A percentile compares a stretch with the other conserved stretches of the same genome.
These are phyloP conservation scores for Acleris cristana DNA, from an alignment of 2,888 invertebrate species.

Conservation along the genomic window DNA sequence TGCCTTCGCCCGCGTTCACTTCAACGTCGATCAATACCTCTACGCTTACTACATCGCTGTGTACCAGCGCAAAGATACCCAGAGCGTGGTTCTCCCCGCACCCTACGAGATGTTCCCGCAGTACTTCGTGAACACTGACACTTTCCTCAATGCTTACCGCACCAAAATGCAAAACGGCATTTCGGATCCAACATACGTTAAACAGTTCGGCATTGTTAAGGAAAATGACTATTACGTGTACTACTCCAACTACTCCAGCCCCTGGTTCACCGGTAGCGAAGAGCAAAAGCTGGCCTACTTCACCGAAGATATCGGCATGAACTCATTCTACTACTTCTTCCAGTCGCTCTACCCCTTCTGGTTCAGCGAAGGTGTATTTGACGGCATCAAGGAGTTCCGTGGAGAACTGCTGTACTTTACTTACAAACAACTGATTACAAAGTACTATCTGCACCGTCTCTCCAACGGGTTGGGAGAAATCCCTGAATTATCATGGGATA, in stretches of 20 bases:
- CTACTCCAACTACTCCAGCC: constrained; percentile 85
- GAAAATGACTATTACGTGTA: constrained; percentile 73
- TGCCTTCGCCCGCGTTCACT: constrained; percentile 79
- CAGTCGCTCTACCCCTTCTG: constrained; percentile 86
- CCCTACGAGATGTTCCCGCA: constrained; percentile 87
- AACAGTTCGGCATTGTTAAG: constrained; percentile 65
- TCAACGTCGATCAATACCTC: constrained; percentile 86
- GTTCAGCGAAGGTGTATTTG: constrained; percentile 77
- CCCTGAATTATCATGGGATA: constrained; percentile 81
- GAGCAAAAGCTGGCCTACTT: constrained; percentile 87
- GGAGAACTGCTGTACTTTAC: constrained; percentile 87
- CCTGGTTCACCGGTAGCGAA: constrained; percentile 75
- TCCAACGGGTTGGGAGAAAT: constrained; percentile 86
- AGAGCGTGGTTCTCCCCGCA: constrained; percentile 85
- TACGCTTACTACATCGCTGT: constrained; percentile 85
- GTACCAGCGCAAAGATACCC: constrained; percentile 83
- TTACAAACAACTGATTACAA: constrained; percentile 87
- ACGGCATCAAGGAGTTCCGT: constrained; percentile 79
- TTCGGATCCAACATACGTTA: constrained; percentile 56
- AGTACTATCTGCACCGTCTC: constrained; percentile 88
- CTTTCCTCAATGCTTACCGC: constrained; percentile 71
- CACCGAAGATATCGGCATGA: constrained; percentile 88
- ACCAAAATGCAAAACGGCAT: constrained; percentile 70
- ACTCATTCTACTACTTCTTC: constrained; percentile 86
- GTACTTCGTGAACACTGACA: constrained; percentile 85